phyloP scores from a whole-genome alignment of 2,797 vertebrate genomes.

The Melopsittacus undulatus region DNA sequence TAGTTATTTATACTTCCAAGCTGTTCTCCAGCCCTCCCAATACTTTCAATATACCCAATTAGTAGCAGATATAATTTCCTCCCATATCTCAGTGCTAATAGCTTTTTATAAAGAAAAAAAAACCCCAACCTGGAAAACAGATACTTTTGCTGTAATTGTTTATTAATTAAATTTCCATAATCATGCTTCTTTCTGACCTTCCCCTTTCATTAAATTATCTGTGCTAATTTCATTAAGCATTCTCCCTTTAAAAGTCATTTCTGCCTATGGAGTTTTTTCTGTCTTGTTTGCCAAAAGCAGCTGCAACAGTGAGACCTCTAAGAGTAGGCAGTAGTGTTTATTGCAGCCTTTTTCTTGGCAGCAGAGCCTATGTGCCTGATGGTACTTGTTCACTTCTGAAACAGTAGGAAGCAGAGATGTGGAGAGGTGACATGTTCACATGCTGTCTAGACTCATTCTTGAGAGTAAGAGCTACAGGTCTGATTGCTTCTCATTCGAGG shows the following conservation, averaged over 20 bases:
- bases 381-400: background rate
- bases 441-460: background rate
- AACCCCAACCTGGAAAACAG: background rate
- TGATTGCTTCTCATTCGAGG: background rate
- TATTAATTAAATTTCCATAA: conserved; percentile 22
- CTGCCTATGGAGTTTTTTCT: background rate
- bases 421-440: background rate
- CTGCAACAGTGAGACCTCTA: background rate
- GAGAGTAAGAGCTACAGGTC: background rate
- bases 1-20: background rate
- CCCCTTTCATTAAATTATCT: conserved; percentile 27
- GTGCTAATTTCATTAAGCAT: background rate
- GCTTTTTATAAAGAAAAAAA: background rate
- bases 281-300: background rate
- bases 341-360: background rate
- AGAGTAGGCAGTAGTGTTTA: background rate
- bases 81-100: background rate
- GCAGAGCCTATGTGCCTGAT: background rate
- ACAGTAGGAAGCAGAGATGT: background rate
- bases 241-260: background rate
- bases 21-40: background rate
- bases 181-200: background rate
- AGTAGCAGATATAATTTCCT: background rate
- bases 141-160: background rate
- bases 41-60: background rate